Evolutionary conservation across 2,888 invertebrate species (phyloP).

Genomic region (Archips xylosteana): DNA sequence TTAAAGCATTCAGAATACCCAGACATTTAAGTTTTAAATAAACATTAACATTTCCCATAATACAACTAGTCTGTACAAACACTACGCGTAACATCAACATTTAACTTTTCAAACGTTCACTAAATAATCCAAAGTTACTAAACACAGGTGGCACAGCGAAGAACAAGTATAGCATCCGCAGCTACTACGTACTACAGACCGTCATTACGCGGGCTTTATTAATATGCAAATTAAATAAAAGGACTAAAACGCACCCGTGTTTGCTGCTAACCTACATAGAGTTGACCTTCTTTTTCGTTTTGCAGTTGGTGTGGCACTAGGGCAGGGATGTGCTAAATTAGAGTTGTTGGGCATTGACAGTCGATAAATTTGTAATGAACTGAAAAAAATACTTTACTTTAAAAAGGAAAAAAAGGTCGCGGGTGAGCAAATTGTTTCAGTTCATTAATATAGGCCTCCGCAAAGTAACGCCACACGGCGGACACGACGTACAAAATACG

Average conservation of each 20-base stretch:
- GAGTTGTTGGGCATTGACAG: background rate
- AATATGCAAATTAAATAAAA: constrained; percentile 61
- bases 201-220: constrained; percentile 54
- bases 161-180: constrained; percentile 5
- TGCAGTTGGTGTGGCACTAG: constrained; percentile 41
- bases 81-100: background rate
- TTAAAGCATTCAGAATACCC: background rate
- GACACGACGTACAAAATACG: too few species aligned
- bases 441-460: too few species aligned
- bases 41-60: background rate
- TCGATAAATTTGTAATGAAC: background rate
- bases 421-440: too few species aligned
- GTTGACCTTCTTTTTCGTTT: constrained; percentile 52
- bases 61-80: background rate
- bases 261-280: constrained; percentile 50
- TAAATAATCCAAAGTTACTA: constrained; percentile 4
- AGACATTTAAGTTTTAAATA: background rate
- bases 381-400: too few species aligned
- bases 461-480: too few species aligned
- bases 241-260: constrained; percentile 56
- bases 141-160: constrained; percentile 1
- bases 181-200: constrained; percentile 20
- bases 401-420: too few species aligned
- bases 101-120: constrained; percentile 2
- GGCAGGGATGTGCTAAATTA: background rate